Conservation (phyloP, 2,797 vertebrate species). For the Amphiprion clarkii region DNA sequence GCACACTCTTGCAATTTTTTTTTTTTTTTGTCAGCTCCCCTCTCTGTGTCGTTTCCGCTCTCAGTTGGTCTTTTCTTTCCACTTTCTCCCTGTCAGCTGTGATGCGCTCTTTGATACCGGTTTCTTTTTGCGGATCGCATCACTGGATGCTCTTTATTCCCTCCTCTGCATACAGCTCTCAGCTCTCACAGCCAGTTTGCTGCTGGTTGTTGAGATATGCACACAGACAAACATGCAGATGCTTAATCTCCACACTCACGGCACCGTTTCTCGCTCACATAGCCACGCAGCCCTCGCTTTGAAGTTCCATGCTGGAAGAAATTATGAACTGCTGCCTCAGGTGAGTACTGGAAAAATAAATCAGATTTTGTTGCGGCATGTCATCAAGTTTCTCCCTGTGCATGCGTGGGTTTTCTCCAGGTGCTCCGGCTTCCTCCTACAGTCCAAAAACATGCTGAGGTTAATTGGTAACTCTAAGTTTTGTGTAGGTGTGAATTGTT, state of each 20-base stretch:
- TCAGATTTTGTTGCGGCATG: neutral
- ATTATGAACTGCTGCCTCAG: constrained; percentile 81
- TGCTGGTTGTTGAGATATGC: constrained; percentile 60
- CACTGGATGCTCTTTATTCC: constrained; percentile 67
- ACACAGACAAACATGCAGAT: constrained; percentile 56
- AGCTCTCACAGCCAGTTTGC: constrained; percentile 71
- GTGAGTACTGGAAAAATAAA: constrained; percentile 68
- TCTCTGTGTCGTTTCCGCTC: constrained; percentile 23
- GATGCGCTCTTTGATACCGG: constrained; percentile 60
- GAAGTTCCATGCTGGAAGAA: constrained; percentile 59
- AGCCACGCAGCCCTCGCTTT: constrained; percentile 30
- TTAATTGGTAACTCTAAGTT: too few relatives aligned
- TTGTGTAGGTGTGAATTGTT: too few relatives aligned
- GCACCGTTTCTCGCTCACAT: constrained; percentile 28
- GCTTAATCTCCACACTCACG: constrained; percentile 28
- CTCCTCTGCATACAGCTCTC: constrained; percentile 72
- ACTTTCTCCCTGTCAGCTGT: constrained; percentile 58
- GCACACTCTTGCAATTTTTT: constrained; percentile 43
- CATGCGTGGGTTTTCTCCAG: too few relatives aligned
- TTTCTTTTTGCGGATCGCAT: constrained; percentile 17
- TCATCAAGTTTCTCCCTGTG: too few relatives aligned
- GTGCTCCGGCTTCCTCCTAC: too few relatives aligned
- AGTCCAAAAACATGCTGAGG: too few relatives aligned
- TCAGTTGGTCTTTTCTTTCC: constrained; percentile 56
- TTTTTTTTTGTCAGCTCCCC: neutral